Base-by-base conservation (phyloP, 1,140 invertebrate species). In the Aphis craccivora region DNA sequence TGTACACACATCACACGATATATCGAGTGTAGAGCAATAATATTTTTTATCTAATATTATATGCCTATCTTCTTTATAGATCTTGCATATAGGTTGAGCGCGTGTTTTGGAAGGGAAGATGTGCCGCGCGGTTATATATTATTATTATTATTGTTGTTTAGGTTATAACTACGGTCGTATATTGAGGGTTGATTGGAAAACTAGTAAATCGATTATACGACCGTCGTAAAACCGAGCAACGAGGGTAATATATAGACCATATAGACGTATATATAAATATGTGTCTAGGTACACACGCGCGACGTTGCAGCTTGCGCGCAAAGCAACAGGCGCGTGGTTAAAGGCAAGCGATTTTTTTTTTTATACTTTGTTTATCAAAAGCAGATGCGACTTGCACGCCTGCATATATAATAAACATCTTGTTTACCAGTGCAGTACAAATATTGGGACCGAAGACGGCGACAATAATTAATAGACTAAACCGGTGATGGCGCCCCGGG, bases 361-460 rank as follows among this genome's bases (percentile, higher is more conserved):
- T 20, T 20, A 51, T 45, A 86, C 35, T 48, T 87, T 87, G 45
- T 87, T 87, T 87, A 87, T 48, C 6, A 87, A 87, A 90, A 60
- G 89, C 89, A 90, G 89, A 90, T 90, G 89, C 53, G 53, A 60
- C 89, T 60, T 7, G 48, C 87, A 53, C 87, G 48, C 43, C 48
- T 51, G 83, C 83, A 40, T 86, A 83, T 43, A 84, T 30, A n/a
- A 48, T 51, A n/a, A n/a, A 20, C 1, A 20, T n/a, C 14, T 40
- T 6, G 87, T 89, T 91, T 91, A 91, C 83, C 90, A 91, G 67
- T 91, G 83, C 90, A 91, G 90, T 91, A 91, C 90, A 91, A 91
- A 91, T 81, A 91, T 83, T 83, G 76, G 23, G 18, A 91, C 40
- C 45, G 22, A 37, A 20, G 8, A 9, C 45, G 8, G 35, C 18